phyloP scores from a whole-genome alignment of 1,140 invertebrate genomes.

The Nylanderia fulva region DNA sequence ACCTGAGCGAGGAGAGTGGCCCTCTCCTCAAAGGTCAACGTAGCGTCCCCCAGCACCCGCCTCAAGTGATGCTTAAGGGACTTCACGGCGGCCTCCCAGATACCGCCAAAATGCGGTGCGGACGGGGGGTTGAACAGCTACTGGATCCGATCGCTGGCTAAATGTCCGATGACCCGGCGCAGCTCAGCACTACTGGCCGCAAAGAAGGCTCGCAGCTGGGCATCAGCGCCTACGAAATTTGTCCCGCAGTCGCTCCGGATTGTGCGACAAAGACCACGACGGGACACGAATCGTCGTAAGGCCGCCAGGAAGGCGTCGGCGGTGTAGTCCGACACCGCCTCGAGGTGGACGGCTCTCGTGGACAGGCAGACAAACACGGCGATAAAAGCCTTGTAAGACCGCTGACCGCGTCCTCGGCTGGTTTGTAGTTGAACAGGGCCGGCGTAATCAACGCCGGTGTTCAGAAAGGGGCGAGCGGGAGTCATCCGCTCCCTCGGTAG shows the following conservation, averaged over 20 bases:
- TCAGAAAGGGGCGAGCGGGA: not conserved
- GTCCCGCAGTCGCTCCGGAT: conserved; percentile 78
- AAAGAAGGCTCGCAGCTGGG: conserved; percentile 60
- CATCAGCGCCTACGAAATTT: conserved; percentile 77
- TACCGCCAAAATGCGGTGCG: conserved; percentile 73
- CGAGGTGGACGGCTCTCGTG: conserved; percentile 72
- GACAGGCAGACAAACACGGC: conserved; percentile 65
- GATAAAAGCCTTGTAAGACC: conserved; percentile 64
- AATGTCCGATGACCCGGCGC: not conserved
- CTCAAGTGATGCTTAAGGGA: not conserved
- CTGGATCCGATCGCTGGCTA: not conserved
- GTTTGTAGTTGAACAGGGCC: not conserved
- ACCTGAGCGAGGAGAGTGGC: not conserved
- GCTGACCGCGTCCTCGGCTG: not conserved
- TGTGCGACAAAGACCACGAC: conserved; percentile 47
- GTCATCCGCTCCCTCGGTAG: conserved; percentile 68
- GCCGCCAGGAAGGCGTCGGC: conserved; percentile 11
- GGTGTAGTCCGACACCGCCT: conserved; percentile 44
- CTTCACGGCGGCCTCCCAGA: conserved; percentile 71
- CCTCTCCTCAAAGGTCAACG: not conserved
- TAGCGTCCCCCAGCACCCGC: not conserved
- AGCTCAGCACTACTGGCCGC: not conserved
- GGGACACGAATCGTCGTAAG: conserved; percentile 60
- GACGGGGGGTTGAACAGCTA: conserved; percentile 44
- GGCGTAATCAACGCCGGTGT: conserved; percentile 79